A percentile compares a stretch with the other conserved stretches of the same genome.
phyloP scores from a whole-genome alignment of 1,140 invertebrate genomes.

The Acyrthosiphon pisum region DNA sequence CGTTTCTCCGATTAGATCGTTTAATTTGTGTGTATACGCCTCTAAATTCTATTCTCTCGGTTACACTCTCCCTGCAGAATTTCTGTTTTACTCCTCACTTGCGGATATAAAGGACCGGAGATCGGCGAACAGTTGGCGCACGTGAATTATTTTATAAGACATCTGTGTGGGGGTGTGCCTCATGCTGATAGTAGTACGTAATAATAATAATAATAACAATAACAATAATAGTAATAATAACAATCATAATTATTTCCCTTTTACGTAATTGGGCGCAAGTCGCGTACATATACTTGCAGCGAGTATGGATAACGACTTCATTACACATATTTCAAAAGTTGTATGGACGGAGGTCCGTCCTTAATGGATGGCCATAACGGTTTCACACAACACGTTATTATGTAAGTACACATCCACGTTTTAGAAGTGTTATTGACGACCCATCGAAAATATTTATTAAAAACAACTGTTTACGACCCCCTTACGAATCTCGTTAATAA shows the following conservation, averaged over 20 bases:
- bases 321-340: constrained; percentile 36
- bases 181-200: neutral
- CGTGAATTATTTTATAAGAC: constrained; percentile 45
- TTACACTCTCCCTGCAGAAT: neutral
- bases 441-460: neutral
- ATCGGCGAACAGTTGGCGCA: constrained; percentile 24
- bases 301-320: constrained; percentile 43
- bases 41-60: neutral
- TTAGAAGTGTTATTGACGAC: constrained; percentile 8
- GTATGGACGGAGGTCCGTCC: neutral
- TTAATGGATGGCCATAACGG: neutral
- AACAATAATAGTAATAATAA: constrained; percentile 30
- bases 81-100: neutral
- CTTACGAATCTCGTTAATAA: neutral
- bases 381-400: neutral
- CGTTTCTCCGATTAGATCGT: neutral
- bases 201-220: constrained; percentile 3
- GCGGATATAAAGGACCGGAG: neutral
- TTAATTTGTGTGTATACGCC: constrained; percentile 34
- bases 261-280: constrained; percentile 49
- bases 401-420: neutral
- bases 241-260: constrained; percentile 52
- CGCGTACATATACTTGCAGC: neutral
- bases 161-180: neutral
- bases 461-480: neutral